Conservation (phyloP, 1,140 invertebrate genomes). For the Brachionus plicatilis region DNA sequence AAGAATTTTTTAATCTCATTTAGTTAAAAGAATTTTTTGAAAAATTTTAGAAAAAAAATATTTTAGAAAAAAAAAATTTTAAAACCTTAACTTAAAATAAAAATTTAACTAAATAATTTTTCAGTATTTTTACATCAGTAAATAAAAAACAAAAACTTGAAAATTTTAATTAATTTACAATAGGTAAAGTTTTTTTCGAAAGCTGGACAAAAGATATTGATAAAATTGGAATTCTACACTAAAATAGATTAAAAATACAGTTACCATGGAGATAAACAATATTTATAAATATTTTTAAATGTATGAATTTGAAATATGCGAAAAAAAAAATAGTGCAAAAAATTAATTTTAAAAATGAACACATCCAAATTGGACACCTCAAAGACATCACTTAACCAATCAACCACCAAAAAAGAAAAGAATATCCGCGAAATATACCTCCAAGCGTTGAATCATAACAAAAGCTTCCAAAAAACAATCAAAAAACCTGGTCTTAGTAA, state of each 20-base stretch:
- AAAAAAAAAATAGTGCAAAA: not conserved
- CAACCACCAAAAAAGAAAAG: conserved; percentile 1
- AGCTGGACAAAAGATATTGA: not conserved
- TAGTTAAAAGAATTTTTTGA: no score
- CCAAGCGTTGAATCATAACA: conserved; percentile 8
- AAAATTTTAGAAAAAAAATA: no score
- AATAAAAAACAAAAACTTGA: not conserved
- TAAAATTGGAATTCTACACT: not conserved
- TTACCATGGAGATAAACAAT: not conserved
- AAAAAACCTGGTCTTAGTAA: not conserved
- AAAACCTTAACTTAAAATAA: not conserved
- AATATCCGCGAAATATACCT: conserved; percentile 22
- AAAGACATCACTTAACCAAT: not conserved
- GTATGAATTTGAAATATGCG: not conserved
- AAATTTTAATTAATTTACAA: no score
- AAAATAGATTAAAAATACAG: not conserved
- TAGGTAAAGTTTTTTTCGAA: not conserved
- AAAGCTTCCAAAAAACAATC: not conserved
- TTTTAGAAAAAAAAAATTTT: no score
- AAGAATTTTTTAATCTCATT: no score
- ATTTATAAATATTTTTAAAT: not conserved
- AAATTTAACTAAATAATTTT: not conserved
- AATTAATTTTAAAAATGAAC: not conserved
- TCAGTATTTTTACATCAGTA: not conserved
- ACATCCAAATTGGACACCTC: conserved; percentile 9